These are phyloP conservation scores for Spondyliosoma cantharus DNA, from an alignment of 2,797 vertebrate species.

Conservation along the genomic window DNA sequence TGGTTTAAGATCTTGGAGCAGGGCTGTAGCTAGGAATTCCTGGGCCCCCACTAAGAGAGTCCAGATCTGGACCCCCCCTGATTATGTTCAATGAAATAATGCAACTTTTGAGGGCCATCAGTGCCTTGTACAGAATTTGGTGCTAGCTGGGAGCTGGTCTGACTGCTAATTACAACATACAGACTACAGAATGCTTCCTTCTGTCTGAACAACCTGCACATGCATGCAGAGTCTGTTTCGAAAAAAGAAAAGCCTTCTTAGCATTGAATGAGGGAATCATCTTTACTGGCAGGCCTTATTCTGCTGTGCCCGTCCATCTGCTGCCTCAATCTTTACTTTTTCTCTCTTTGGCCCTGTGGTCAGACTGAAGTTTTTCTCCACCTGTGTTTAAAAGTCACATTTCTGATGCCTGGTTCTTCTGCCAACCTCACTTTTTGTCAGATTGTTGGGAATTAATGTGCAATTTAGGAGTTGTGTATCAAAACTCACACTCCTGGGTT, in stretches of 20 bases:
- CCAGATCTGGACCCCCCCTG: background rate
- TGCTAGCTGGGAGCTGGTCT: conserved; percentile 36
- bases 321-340: conserved; percentile 47
- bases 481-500: conserved; percentile 16
- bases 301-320: conserved; percentile 54
- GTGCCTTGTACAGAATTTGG: conserved; percentile 20
- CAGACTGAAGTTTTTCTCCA: conserved; percentile 48
- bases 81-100: conserved; percentile 15
- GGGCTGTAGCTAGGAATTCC: conserved; percentile 10
- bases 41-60: background rate
- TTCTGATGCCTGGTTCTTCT: conserved; percentile 32
- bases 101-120: conserved; percentile 20
- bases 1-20: conserved; percentile 20
- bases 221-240: conserved; percentile 51
- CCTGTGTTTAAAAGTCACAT: conserved; percentile 56
- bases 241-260: conserved; percentile 41
- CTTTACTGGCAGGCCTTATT: conserved; percentile 59
- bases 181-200: conserved; percentile 48
- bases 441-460: conserved; percentile 52
- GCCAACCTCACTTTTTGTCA: conserved; percentile 42
- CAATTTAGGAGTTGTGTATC: conserved; percentile 10
- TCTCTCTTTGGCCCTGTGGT: conserved; percentile 21
- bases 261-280: conserved; percentile 52
- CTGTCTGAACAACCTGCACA: conserved; percentile 57
- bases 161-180: conserved; percentile 60